Evolutionary conservation across 2,888 invertebrate genomes (phyloP), one percentile per base, ranked within the genome.

Genomic region (Cistogaster globosa): DNA sequence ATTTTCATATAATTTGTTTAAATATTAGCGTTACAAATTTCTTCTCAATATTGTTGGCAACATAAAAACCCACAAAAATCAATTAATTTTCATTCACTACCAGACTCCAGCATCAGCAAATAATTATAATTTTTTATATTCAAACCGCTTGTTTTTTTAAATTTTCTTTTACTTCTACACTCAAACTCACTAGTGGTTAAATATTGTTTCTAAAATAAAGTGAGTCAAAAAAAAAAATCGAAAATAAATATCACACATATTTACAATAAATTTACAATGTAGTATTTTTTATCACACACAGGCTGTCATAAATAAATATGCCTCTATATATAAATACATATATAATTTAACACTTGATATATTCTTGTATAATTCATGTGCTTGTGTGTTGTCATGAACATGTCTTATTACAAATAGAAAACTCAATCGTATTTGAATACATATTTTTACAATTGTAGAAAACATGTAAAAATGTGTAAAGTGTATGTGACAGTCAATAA

Each of bases 31-130:
- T 36, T 55, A 36, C 2, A 71, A 71, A 58, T 45, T 45, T 60
- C 60, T n/a, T 45, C 14, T 42, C 20, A 38, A 26, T 53, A 67
- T 67, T 53, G 62, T 38, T 62, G 32, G 32, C 45, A 42, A 58
- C 63, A 65, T 38, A 14, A 53, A 79, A 67, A 79, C 58, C 84
- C 79, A 80, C 84, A 84, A 79, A 79, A 84, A 84, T 58, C 75
- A 63, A 84, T 84, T 84, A 84, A 79, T 7, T 79, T 75, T 60
- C 69, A 18, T 69, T 83, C 63, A 79, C 32, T 20, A 38, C 20
- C 82, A 83, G 84, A 58, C 58, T 26, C 12, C 51, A 38, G 53
- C 9, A 12, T 18, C 42, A 55, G 63, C 63, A 45, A 63, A 62
- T 20, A 45, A 45, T 36, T 55, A 78, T 9, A 22, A 20, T 22